These are phyloP conservation scores for Ericerus pela DNA, from an alignment of 1,140 invertebrate genomes.

Conservation along the genomic window DNA sequence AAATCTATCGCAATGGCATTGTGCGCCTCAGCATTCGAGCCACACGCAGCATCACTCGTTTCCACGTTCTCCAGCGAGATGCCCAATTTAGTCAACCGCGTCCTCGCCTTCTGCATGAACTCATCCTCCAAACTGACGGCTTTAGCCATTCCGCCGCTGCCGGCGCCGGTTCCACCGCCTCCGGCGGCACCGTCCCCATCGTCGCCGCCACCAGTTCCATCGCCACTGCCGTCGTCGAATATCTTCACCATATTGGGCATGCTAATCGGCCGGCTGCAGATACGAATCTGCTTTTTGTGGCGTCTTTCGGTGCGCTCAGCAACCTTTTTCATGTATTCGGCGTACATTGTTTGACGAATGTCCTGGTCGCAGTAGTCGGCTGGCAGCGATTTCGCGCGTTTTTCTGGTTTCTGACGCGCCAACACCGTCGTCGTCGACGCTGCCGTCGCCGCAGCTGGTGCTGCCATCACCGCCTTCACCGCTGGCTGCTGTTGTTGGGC, in stretches of 20 bases:
- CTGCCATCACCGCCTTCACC: no score
- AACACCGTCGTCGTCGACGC: no score
- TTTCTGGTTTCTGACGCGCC: not conserved
- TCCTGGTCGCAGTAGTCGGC: constrained; percentile 10
- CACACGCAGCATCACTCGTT: not conserved
- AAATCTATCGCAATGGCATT: no score
- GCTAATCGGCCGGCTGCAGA: not conserved
- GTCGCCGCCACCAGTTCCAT: not conserved
- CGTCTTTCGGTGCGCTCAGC: constrained; percentile 59
- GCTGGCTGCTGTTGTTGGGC: constrained; percentile 21
- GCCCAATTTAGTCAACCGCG: constrained; percentile 41
- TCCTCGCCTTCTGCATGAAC: constrained; percentile 24
- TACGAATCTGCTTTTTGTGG: constrained; percentile 60
- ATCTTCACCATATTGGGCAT: not conserved
- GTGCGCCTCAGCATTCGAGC: not conserved
- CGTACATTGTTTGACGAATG: constrained; percentile 46
- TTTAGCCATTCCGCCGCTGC: not conserved
- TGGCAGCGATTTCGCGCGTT: not conserved
- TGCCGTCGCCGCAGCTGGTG: no score
- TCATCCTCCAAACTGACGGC: constrained; percentile 19
- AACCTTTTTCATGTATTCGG: constrained; percentile 63
- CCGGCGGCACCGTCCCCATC: not conserved
- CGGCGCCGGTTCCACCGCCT: constrained; percentile 1
- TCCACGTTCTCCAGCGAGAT: constrained; percentile 25
- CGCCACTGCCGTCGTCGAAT: not conserved